These are phyloP conservation scores for Morpho helenor DNA, from an alignment of 2,888 invertebrate species.

Conservation along the genomic window DNA sequence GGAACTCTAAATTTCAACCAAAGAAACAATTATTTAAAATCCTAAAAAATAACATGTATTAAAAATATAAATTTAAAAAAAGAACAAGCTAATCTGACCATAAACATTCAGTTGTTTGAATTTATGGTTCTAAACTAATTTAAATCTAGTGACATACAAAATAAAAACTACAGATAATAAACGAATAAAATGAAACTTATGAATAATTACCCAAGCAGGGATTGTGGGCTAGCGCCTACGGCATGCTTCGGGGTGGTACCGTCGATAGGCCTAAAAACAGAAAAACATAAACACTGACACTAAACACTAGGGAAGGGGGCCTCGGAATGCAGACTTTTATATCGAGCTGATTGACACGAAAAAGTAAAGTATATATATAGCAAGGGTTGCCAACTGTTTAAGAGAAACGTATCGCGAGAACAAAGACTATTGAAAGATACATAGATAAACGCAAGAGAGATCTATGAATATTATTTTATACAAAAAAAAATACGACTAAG, in stretches of 20 bases:
- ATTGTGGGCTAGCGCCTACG: conserved; percentile 79
- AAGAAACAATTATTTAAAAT: too few species aligned
- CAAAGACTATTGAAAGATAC: neutral
- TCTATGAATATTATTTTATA: too few species aligned
- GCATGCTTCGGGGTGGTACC: conserved; percentile 78
- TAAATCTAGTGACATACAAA: neutral
- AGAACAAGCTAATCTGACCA: too few species aligned
- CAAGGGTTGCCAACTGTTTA: too few species aligned
- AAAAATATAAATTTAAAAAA: too few species aligned
- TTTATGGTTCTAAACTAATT: too few species aligned
- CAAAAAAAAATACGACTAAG: too few species aligned
- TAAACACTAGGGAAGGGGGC: conserved; percentile 50
- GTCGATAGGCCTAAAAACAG: conserved; percentile 83
- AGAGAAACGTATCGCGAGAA: neutral
- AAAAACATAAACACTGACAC: conserved; percentile 72
- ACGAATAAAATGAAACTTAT: conserved; percentile 27
- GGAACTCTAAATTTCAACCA: too few species aligned
- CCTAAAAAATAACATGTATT: too few species aligned
- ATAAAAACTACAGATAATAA: neutral
- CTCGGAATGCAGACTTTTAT: conserved; percentile 30
- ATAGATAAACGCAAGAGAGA: neutral
- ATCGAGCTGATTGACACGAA: conserved; percentile 22
- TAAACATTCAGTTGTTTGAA: too few species aligned
- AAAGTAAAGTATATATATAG: too few species aligned
- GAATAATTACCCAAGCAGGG: conserved; percentile 82